These are phyloP conservation scores for Danaus chrysippus DNA, from an alignment of 2,888 invertebrate species.

Conservation along the genomic window DNA sequence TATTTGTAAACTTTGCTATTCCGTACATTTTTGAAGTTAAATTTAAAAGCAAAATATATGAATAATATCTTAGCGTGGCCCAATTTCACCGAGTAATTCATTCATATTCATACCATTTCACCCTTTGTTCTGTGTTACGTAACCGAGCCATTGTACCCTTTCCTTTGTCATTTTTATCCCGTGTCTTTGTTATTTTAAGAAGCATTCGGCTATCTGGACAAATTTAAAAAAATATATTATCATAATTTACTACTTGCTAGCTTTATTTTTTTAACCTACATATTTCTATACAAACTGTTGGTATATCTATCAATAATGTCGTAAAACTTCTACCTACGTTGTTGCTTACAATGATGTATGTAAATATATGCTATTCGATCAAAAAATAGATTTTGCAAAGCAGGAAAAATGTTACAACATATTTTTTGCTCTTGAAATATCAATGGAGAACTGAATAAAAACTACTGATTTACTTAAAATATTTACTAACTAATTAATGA, in stretches of 20 bases:
- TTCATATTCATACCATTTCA: slow-evolving; percentile 73
- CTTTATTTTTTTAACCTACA: not conserved
- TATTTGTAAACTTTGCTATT: no score
- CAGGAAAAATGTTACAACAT: not conserved
- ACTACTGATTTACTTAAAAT: no score
- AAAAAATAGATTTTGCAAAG: not conserved
- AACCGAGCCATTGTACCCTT: slow-evolving; percentile 52
- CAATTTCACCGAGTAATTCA: slow-evolving; percentile 66
- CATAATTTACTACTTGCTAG: not conserved
- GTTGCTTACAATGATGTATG: not conserved
- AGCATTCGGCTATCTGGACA: slow-evolving; percentile 20
- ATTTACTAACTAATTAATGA: no score
- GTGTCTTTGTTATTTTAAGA: slow-evolving; percentile 36
- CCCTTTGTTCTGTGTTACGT: slow-evolving; percentile 66
- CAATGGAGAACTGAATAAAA: slow-evolving; percentile 1
- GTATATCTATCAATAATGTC: not conserved
- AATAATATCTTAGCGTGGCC: slow-evolving; percentile 44
- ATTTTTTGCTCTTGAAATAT: not conserved
- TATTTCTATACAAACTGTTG: not conserved
- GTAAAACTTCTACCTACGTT: not conserved
- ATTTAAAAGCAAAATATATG: slow-evolving; percentile 27
- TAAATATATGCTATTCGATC: not conserved
- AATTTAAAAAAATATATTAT: slow-evolving; percentile 17
- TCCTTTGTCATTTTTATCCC: slow-evolving; percentile 57
- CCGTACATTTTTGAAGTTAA: slow-evolving; percentile 4